Base-by-base conservation (phyloP, 2,888 invertebrate species). In the Leptopilina myrica region DNA sequence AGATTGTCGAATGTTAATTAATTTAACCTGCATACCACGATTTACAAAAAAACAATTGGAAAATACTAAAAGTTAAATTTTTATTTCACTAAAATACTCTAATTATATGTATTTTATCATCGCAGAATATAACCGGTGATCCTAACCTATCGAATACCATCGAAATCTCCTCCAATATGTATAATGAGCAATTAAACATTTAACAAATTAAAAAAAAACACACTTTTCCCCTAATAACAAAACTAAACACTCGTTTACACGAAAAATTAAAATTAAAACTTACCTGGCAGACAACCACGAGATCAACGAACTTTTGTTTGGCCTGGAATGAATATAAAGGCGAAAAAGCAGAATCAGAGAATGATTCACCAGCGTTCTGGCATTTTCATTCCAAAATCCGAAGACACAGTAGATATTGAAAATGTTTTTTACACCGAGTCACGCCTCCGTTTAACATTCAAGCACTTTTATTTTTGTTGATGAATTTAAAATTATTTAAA, bases 361-460 rank as follows among this genome's bases (percentile, higher is more conserved):
- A 84, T 89, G 87, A 89, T 85, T 89, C 88, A 89, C 85, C 87
- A 87, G 77, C 79, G 80, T 82, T 85, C 87, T 88, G 88, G 89
- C 89, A 88, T 89, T 88, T 87, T 88, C 84, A 80, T 81, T 73
- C 77, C 81, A 66, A 43, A 66, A 43, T 46, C 76, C 43, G 11
- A 15, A 65, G 64, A 9, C 76, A 64, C 15, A 20, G 8, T 7
- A 65, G 64, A 64, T 33, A 64, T 64, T 49, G 46, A 33, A n/a
- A 56, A 64, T 53, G 15, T 64, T 76, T 64, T 64, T 64, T 40
- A 15, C 4, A 43, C 14, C 26, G 49, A 46, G 40, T 66, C 46
- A 56, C 59, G 43, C 64, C 33, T 65, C 14, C 64, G 6, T 49
- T 76, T 64, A 49, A 26, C 64, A 64, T 53, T 53, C 64, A 64